Percentiles rank a stretch among this genome's conserved stretches.
Conservation (phyloP, 2,113 vertebrate genomes). For the Gallinago paraguaiae region DNA sequence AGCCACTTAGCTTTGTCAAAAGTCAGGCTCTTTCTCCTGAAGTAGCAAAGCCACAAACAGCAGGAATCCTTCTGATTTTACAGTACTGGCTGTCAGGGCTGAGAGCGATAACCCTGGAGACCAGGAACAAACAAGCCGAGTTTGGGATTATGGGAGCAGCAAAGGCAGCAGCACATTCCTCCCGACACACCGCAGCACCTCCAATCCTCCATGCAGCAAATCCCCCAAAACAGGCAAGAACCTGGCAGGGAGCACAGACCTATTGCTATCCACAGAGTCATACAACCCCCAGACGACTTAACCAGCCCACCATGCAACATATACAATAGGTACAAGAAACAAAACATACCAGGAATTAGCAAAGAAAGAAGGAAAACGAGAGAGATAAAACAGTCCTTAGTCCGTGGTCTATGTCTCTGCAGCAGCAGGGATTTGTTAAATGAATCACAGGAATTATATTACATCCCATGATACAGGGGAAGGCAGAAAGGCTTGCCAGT, state of each 20-base stretch:
- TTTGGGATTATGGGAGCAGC: not conserved
- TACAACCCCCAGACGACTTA: not conserved
- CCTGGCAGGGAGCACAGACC: not conserved
- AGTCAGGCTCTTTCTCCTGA: not conserved
- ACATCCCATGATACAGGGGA: constrained; percentile 52
- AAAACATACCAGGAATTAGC: not conserved
- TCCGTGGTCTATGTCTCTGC: not conserved
- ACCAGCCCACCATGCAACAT: not conserved
- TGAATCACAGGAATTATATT: constrained; percentile 64
- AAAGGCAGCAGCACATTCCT: not conserved
- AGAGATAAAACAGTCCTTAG: not conserved
- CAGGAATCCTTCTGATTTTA: constrained; percentile 28
- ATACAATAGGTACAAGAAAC: not conserved
- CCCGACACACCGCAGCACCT: not conserved
- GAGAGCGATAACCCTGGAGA: not conserved
- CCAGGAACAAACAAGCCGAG: not conserved
- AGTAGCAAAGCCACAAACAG: constrained; percentile 15
- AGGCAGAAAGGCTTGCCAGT: constrained; percentile 44
- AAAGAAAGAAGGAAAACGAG: not conserved
- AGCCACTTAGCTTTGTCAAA: constrained; percentile 50
- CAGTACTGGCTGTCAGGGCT: constrained; percentile 9
- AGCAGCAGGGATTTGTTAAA: constrained; percentile 43
- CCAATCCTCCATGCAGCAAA: not conserved
- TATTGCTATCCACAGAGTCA: not conserved
- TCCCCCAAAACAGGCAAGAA: not conserved